These are phyloP conservation scores for Dendrocopos noguchii DNA, from an alignment of 2,113 vertebrate genomes.

Conservation along the genomic window DNA sequence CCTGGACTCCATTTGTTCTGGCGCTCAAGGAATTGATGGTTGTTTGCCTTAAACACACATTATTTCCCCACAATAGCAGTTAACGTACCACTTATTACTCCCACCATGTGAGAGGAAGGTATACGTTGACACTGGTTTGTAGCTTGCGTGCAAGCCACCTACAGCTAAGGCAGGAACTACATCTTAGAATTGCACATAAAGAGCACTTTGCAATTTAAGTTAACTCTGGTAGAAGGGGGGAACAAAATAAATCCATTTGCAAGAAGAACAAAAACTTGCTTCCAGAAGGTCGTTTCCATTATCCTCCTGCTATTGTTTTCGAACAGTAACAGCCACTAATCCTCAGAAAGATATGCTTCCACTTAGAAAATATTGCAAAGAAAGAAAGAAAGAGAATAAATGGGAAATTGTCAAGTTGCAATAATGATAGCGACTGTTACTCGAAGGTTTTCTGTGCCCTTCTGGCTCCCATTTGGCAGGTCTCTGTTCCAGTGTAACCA, in stretches of 20 bases:
- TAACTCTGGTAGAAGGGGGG: not conserved
- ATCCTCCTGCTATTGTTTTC: not conserved
- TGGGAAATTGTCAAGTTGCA: slow-evolving; percentile 18
- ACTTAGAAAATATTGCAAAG: not conserved
- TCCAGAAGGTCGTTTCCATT: not conserved
- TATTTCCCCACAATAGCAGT: not conserved
- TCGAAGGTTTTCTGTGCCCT: not conserved
- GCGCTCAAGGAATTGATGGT: not conserved
- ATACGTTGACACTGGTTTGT: not conserved
- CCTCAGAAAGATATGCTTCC: not conserved
- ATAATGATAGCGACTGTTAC: slow-evolving; percentile 14
- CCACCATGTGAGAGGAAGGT: not conserved
- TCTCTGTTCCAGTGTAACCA: slow-evolving; percentile 66
- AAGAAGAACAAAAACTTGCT: slow-evolving; percentile 9
- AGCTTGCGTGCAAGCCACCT: not conserved
- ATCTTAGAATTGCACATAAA: not conserved
- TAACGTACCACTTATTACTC: not conserved
- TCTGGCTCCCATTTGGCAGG: slow-evolving; percentile 18
- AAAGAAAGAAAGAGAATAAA: not conserved
- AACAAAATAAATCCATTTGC: not conserved
- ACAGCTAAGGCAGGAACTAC: not conserved
- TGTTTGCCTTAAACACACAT: slow-evolving; percentile 38
- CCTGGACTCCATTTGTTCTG: not conserved
- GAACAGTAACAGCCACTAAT: not conserved
- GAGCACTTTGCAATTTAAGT: not conserved